phyloP scores from a whole-genome alignment of 2,113 vertebrate genomes.

The Geococcyx californianus region DNA sequence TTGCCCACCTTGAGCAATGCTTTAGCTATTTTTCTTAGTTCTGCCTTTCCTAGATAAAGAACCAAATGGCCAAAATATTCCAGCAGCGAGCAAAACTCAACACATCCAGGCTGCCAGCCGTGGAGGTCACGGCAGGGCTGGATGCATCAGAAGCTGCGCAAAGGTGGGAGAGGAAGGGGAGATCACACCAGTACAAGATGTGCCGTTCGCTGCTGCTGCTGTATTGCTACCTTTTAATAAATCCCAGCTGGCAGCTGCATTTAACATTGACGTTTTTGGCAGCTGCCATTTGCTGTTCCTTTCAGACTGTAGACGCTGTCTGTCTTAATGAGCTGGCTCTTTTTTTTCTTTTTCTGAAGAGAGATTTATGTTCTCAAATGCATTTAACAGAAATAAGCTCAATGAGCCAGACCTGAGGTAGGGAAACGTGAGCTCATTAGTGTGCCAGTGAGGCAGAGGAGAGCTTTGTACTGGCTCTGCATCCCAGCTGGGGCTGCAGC shows the following conservation, averaged over 20 bases:
- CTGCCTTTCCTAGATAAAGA: background rate
- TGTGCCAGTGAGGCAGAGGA: background rate
- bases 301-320: conserved; percentile 43
- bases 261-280: conserved; percentile 37
- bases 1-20: background rate
- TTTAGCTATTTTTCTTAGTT: background rate
- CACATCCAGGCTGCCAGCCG: background rate
- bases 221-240: conserved; percentile 43
- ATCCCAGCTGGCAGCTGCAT: conserved; percentile 53
- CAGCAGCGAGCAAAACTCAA: background rate
- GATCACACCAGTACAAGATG: background rate
- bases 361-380: conserved; percentile 27
- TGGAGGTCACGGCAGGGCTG: background rate
- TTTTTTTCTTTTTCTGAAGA: background rate
- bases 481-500: background rate
- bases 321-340: conserved; percentile 38
- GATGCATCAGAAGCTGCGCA: rapidly evolving
- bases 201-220: background rate
- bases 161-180: conserved; percentile 1
- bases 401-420: conserved; percentile 6
- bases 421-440: background rate
- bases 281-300: conserved; percentile 59
- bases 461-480: background rate
- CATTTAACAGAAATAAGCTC: conserved; percentile 12
- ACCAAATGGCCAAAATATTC: background rate